Percentiles rank a stretch among this genome's conserved stretches.
Evolutionary conservation across 2,113 vertebrate genomes (phyloP).

Genomic region (Pycnonotus jocosus): DNA sequence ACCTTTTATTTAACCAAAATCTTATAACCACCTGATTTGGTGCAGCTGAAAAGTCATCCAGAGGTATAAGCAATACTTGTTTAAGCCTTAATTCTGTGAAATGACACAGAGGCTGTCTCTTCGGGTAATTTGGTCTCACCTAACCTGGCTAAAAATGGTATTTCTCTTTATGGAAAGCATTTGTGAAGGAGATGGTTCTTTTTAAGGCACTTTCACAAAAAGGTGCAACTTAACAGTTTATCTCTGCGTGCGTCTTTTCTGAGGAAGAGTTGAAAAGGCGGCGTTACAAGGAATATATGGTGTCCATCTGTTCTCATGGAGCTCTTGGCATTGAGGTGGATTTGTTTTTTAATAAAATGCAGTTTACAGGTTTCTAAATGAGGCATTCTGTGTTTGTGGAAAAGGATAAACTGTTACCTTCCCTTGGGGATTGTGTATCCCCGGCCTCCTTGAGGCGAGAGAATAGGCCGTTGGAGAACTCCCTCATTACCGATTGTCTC

Average conservation of each 20-base stretch:
- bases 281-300: constrained; percentile 60
- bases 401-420: constrained; percentile 86
- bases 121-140: background rate
- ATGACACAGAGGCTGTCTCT: background rate
- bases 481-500: constrained; percentile 98
- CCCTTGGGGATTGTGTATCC: constrained; percentile 83
- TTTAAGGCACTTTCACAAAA: constrained; percentile 48
- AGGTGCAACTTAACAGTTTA: constrained; percentile 58
- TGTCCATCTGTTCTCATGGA: constrained; percentile 75
- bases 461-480: constrained; percentile 84
- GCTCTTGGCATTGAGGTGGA: constrained; percentile 71
- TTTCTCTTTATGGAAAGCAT: constrained; percentile 16
- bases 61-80: constrained; percentile 4
- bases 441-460: constrained; percentile 87
- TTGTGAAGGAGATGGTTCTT: background rate
- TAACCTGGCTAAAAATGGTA: background rate
- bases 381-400: constrained; percentile 86
- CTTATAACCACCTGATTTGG: background rate
- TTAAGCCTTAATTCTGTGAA: background rate
- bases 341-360: constrained; percentile 81
- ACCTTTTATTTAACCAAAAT: constrained; percentile 48
- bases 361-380: constrained; percentile 85
- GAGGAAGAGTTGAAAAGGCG: constrained; percentile 44
- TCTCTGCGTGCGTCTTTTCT: constrained; percentile 2
- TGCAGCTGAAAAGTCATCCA: background rate